Evolutionary conservation across 2,888 invertebrate genomes (phyloP), one percentile per base, ranked within the genome.

Genomic region (Synanthedon andrenaeformis): DNA sequence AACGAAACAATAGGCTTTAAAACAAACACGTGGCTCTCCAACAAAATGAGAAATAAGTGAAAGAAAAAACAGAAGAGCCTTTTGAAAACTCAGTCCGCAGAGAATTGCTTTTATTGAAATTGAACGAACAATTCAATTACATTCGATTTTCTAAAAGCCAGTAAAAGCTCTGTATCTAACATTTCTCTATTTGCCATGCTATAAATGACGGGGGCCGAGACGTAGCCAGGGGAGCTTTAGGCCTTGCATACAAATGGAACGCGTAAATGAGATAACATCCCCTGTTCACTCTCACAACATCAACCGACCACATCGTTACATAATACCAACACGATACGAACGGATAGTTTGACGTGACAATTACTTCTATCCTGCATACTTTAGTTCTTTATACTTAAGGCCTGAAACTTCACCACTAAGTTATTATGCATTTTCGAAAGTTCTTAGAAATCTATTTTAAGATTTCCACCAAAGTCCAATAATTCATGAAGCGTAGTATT

Each of bases 231-330:
- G 82, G 82, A 80, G 69, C 70, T 64, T 65, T 79, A 71, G 72
- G 69, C 70, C 72, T 69, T 83, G 83, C 82, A 85, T 85, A 85
- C 81, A 84, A 83, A 85, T 85, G 79, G 83, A 69, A 75, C 69
- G 68, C 69, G 78, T 77, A 80, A 83, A 82, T 83, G 79, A 76
- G 76, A 76, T 76, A 77, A 77, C 75, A 71, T 64, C 61, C 56
- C 49, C 42, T 51, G 41, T 51, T 54, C 53, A 53, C 45, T 45
- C 13, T 35, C 35, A 35, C 10, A 10, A 35, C 35, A 35, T 35
- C 35, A 35, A 35, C 35, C 35, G 35, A 35, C 35, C 35, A 35
- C 6, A 35, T 35, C 35, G 8, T 35, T 35, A 35, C 8, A 35
- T 8, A 35, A 23, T 23, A 23, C 23, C 35, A 35, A 35, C 35